Evolutionary conservation across 2,113 vertebrate species (phyloP).

Genomic region (Climacteris rufus): DNA sequence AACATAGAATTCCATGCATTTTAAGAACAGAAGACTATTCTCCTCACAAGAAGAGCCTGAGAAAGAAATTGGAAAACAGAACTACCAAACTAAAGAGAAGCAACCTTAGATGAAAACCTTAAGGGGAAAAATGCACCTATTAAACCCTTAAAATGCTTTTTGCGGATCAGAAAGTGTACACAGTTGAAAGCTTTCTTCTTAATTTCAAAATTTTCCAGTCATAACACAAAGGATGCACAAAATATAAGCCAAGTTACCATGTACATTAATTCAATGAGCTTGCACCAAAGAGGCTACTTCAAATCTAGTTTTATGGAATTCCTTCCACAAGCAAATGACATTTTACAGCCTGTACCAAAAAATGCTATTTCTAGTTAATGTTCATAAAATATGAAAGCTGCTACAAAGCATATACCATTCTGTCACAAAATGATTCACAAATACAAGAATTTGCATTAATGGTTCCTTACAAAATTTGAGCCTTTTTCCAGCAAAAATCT

Average conservation of each 20-base stretch:
- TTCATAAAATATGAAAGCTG: background rate
- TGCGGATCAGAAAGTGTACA: background rate
- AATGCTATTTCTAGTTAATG: background rate
- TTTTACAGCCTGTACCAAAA: background rate
- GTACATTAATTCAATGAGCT: background rate
- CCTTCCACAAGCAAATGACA: background rate
- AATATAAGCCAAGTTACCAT: background rate
- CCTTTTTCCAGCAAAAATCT: background rate
- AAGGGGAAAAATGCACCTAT: background rate
- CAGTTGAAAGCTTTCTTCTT: background rate
- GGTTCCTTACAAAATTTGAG: background rate
- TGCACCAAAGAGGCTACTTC: background rate
- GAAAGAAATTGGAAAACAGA: background rate
- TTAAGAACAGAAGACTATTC: background rate
- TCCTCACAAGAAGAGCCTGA: background rate
- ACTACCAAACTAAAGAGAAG: background rate
- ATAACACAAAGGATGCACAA: background rate
- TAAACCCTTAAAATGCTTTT: background rate
- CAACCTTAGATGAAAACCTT: background rate
- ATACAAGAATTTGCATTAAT: background rate
- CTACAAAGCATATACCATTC: background rate
- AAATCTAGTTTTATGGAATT: background rate
- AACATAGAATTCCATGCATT: background rate
- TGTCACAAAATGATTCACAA: background rate
- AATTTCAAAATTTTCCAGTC: background rate